Evolutionary conservation across 2,888 invertebrate species (phyloP), one percentile per base, ranked within the genome.

Genomic region (Cybosia mesomella): DNA sequence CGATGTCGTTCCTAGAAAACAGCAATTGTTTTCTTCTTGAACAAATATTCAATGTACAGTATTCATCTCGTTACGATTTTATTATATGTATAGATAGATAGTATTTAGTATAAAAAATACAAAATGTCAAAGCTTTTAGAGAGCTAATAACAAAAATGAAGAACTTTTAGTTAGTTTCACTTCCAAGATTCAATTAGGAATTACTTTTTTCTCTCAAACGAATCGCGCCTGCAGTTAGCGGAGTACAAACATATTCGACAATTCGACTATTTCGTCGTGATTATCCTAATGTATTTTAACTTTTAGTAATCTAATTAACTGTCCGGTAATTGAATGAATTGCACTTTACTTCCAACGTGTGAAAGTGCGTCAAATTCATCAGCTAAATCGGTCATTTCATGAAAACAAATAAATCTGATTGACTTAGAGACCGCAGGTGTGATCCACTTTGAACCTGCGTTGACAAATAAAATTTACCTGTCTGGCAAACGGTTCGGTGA

Each of bases 281-380:
- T 67, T 67, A 36, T 58, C 34, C 63, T 63, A 67, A 63, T 58
- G 32, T 49, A 58, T 21, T n/a, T 11, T 66, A 57, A 64, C 34
- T 63, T 58, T 63, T 63, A 43, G 53, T 61, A 67, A 58, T 49
- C 58, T 63, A 63, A 67, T 67, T 67, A 67, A 58, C 36, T 58
- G 49, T n/a, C 58, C 24, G 34, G 58, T 53, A 75, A 77, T 76
- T 73, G 73, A 63, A 68, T 15, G n/a, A 18, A 54, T 28, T 53
- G 24, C 59, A 57, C 49, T 65, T 68, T 57, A 60, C 32, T 64
- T 58, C 18, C 39, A 15, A 63, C 79, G 79, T 82, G 88, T 83
- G 91, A 91, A 91, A 91, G 91, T 91, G 89, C 73, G 85, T 83
- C 87, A 76, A 89, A 91, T 88, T 84, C 74, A 76, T 72, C 74